Conservation (phyloP, 2,797 vertebrate genomes). For the Buceros bicornis region DNA sequence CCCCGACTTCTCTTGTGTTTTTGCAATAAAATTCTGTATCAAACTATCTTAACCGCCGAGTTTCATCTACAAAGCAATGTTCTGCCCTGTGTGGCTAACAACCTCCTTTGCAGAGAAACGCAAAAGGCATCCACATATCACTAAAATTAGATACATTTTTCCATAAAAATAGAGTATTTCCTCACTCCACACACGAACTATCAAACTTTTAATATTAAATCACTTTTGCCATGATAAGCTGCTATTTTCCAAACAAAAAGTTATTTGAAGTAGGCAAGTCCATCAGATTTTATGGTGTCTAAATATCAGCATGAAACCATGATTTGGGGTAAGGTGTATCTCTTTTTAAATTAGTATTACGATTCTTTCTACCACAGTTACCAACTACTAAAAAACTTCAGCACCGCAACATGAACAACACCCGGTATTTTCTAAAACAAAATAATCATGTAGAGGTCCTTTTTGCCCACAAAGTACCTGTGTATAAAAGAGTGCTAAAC, state of each 20-base stretch:
- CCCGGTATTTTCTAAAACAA: not conserved
- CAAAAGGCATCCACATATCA: not conserved
- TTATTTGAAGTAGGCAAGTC: not conserved
- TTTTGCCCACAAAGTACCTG: not conserved
- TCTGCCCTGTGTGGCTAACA: accelerated
- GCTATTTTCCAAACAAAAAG: not conserved
- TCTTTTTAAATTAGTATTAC: not conserved
- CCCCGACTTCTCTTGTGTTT: not conserved
- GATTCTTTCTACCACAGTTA: not conserved
- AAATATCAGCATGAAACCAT: not conserved
- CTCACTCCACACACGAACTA: not conserved
- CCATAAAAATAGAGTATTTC: not conserved
- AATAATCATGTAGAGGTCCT: not conserved
- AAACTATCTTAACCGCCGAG: not conserved
- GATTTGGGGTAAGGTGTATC: not conserved
- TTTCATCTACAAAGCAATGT: not conserved
- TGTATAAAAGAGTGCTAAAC: not conserved
- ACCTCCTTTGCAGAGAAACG: not conserved
- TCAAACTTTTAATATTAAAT: not conserved
- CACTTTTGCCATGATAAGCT: not conserved
- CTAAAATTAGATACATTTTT: not conserved
- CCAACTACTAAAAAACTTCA: not conserved
- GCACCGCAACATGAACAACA: not conserved
- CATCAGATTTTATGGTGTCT: not conserved
- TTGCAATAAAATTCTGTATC: not conserved